Conservation (phyloP, 2,113 vertebrate species). For the Ia io region DNA sequence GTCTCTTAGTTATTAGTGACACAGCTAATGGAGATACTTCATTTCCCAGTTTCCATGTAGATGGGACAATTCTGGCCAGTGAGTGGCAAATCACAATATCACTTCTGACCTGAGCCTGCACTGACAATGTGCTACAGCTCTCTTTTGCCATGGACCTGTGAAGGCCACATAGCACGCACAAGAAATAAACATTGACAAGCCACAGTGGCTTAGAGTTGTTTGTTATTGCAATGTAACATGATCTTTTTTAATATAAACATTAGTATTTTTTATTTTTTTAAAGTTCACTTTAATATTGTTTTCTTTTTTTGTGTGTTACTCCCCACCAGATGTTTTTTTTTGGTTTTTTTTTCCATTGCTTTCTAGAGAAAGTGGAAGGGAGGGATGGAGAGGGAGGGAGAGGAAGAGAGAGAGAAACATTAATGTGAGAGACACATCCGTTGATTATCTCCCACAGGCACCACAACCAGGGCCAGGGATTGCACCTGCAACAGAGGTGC, state of each 20-base stretch:
- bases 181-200: background rate
- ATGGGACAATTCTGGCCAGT: background rate
- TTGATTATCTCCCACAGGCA: too few relatives aligned
- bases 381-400: too few relatives aligned
- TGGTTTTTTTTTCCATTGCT: too few relatives aligned
- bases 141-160: background rate
- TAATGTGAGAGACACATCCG: too few relatives aligned
- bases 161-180: background rate
- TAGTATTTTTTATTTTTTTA: background rate
- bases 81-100: background rate
- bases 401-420: too few relatives aligned
- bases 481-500: too few relatives aligned
- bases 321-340: too few relatives aligned
- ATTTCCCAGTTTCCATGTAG: background rate
- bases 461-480: too few relatives aligned
- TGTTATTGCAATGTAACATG: background rate
- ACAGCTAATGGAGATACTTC: background rate
- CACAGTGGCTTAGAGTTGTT: background rate
- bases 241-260: background rate
- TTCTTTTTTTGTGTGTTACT: too few relatives aligned
- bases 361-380: too few relatives aligned
- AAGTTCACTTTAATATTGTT: background rate
- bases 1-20: background rate
- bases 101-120: background rate
- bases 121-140: rapidly evolving